Base-by-base conservation (phyloP, 2,888 invertebrate genomes). In the Myathropa florea region DNA sequence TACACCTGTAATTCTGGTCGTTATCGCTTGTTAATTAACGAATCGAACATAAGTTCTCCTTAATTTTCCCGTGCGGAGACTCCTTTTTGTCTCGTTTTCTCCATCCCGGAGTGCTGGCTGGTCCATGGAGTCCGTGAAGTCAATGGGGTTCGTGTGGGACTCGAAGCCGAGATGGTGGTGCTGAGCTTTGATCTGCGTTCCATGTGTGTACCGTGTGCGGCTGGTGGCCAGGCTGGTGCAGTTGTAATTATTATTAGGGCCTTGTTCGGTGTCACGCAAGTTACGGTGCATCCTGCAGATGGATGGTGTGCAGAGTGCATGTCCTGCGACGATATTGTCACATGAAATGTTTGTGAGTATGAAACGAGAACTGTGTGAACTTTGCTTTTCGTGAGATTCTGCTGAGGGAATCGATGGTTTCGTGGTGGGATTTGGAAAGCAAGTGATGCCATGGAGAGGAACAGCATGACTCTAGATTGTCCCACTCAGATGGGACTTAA, bases 1-100 rank as follows among this genome's bases (percentile, higher is more conserved):
- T 83, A 87, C 87, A 87, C 87, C 87, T 87, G 87, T 87, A 87
- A 87, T 79, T 87, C 72, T 76, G 72, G 83, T 87, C 78, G 83
- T 87, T 87, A 87, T 87, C 83, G 83, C 67, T 87, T 87, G 87
- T 87, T 87, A 87, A 87, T 87, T 87, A 87, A 87, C 79, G 87
- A 83, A 87, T 87, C 79, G 87, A 83, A 87, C 87, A 87, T 86
- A 75, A 86, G 85, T 86, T 86, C 84, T 84, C 84, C 76, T 84
- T 84, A 77, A 85, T 73, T 76, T 65, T 81, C 72, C 76, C 21
- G 71, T 46, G 57, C 21, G 72, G 70, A 60, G 65, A 75, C 71
- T 64, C 53, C 7, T 46, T 12, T 59, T 60, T 68, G 28, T n/a
- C 6, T 9, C 39, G 9, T 57, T 36, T 53, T 10, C 33, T 26